Percentiles rank a stretch among this genome's conserved stretches.
Evolutionary conservation across 2,797 vertebrate genomes (phyloP).

Genomic region (Acrossocheilus fasciatus): DNA sequence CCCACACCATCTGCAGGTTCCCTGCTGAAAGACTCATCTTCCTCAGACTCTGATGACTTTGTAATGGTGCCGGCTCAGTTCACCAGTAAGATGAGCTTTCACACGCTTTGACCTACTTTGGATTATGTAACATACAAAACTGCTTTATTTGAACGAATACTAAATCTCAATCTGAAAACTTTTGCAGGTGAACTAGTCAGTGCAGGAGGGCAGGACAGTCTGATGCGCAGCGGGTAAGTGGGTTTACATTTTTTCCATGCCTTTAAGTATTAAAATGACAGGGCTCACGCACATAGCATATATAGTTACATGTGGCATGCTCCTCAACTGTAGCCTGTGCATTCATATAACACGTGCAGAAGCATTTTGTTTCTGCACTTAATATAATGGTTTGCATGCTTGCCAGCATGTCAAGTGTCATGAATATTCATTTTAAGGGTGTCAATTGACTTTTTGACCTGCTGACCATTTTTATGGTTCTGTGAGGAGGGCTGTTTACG

Average conservation of each 20-base stretch:
- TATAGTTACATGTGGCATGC: slow-evolving; percentile 4
- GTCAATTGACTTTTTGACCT: slow-evolving; percentile 26
- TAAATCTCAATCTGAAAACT: slow-evolving; percentile 11
- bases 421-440: slow-evolving; percentile 13
- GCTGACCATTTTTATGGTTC: slow-evolving; percentile 9
- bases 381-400: background rate
- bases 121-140: background rate
- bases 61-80: slow-evolving; percentile 92
- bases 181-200: slow-evolving; percentile 71
- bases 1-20: slow-evolving; percentile 74
- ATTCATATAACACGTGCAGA: background rate
- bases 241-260: background rate
- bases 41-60: slow-evolving; percentile 89
- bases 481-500: background rate
- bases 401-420: background rate
- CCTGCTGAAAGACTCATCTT: slow-evolving; percentile 80
- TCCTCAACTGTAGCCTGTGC: background rate
- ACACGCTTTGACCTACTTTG: background rate
- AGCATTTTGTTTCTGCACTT: background rate
- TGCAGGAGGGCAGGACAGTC: slow-evolving; percentile 81
- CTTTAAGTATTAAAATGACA: slow-evolving; percentile 9
- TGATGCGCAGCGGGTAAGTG: slow-evolving; percentile 91
- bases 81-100: slow-evolving; percentile 77
- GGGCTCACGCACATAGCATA: background rate
- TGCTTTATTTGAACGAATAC: background rate